These are phyloP conservation scores for Chloroclystis v-ata DNA, from an alignment of 2,888 invertebrate genomes.

Conservation along the genomic window DNA sequence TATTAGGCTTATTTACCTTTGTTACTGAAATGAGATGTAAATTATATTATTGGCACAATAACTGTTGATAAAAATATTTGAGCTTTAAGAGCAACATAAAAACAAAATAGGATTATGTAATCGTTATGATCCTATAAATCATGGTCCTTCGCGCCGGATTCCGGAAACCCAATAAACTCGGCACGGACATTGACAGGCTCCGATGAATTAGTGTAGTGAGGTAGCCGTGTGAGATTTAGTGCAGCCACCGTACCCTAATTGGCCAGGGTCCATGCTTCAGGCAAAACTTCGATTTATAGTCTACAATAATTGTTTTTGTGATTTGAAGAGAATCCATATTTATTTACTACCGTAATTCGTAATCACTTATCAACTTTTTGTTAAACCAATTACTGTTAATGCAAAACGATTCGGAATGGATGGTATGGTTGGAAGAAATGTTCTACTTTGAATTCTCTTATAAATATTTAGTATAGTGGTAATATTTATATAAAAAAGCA, in stretches of 20 bases:
- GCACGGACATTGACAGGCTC: constrained; percentile 59
- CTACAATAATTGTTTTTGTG: constrained; percentile 72
- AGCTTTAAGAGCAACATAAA: neutral
- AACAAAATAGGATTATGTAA: neutral
- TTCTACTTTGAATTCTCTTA: no score
- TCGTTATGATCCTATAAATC: neutral
- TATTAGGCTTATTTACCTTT: no score
- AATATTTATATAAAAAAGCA: no score
- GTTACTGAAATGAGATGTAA: no score
- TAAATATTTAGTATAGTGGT: no score
- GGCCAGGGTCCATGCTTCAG: constrained; percentile 68
- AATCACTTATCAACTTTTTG: no score
- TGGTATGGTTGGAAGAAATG: no score
- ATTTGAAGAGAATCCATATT: constrained; percentile 33
- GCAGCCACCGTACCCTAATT: constrained; percentile 67
- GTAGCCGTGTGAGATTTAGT: constrained; percentile 74
- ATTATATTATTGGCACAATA: no score
- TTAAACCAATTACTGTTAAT: no score
- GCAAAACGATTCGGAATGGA: no score
- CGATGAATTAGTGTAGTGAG: constrained; percentile 75
- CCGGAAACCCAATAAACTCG: constrained; percentile 59
- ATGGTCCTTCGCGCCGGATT: constrained; percentile 31
- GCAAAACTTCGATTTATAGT: constrained; percentile 72
- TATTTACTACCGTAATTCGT: neutral
- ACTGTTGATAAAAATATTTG: no score